A percentile compares a stretch with the other conserved stretches of the same genome.
These are phyloP conservation scores for Fregetta grallaria DNA, from an alignment of 2,113 vertebrate genomes.

Conservation along the genomic window DNA sequence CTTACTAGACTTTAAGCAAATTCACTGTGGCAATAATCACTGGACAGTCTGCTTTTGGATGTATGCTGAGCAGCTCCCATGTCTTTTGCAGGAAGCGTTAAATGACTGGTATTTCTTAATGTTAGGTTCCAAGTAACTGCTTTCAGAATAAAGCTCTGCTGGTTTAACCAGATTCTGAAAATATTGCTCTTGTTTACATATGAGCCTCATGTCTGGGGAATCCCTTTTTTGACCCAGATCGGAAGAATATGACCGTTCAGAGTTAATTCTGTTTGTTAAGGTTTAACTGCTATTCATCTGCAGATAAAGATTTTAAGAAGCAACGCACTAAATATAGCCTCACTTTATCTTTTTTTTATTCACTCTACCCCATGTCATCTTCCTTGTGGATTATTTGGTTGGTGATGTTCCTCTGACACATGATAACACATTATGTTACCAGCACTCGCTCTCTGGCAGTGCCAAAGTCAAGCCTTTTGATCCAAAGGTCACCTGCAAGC, in stretches of 20 bases:
- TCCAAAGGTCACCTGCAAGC: constrained; percentile 88
- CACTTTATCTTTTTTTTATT: not conserved
- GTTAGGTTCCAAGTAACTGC: not conserved
- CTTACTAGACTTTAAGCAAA: not conserved
- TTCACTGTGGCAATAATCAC: not conserved
- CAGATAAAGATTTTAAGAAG: not conserved
- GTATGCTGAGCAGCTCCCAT: not conserved
- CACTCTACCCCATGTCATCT: not conserved
- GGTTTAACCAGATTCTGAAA: not conserved
- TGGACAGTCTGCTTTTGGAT: not conserved
- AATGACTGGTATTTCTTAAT: not conserved
- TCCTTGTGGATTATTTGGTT: not conserved
- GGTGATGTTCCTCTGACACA: not conserved
- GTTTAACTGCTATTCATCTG: not conserved
- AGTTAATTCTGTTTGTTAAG: not conserved
- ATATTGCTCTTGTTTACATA: not conserved
- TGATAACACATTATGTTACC: not conserved
- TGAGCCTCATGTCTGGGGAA: rapidly evolving
- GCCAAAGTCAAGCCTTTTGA: constrained; percentile 91
- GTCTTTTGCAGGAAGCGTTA: not conserved
- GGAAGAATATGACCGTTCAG: not conserved
- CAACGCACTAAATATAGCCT: not conserved
- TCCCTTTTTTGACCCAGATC: not conserved
- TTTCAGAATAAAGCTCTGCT: not conserved
- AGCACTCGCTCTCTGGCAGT: constrained; percentile 89